Evolutionary conservation across 2,888 invertebrate species (phyloP).

Genomic region (Drosophila flavopinicola): DNA sequence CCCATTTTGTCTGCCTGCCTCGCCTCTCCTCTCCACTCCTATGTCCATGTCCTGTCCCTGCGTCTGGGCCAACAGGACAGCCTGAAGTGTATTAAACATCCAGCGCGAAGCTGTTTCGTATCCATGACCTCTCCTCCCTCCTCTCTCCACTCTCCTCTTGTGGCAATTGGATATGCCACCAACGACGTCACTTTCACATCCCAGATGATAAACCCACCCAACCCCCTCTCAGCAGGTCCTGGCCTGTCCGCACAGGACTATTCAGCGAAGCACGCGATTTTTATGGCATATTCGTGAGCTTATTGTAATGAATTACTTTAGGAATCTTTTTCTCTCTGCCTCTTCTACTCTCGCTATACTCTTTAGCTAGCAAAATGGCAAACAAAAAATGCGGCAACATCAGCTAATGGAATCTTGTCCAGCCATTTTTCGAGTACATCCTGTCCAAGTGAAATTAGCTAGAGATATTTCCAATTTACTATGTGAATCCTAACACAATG

Average conservation of each 20-base stretch:
- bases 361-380: background rate
- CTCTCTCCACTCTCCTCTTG: constrained; percentile 13
- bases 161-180: constrained; percentile 53
- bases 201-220: constrained; percentile 28
- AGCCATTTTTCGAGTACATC: background rate
- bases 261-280: constrained; percentile 67
- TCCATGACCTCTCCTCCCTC: constrained; percentile 18
- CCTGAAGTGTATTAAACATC: constrained; percentile 43
- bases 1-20: background rate
- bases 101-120: constrained; percentile 25
- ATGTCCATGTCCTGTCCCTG: background rate
- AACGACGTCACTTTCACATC: constrained; percentile 48
- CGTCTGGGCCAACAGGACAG: background rate
- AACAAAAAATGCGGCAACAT: too few species aligned
- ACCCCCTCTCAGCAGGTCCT: background rate
- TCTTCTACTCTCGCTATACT: background rate
- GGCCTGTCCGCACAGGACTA: constrained; percentile 18
- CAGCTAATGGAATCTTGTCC: background rate
- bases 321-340: constrained; percentile 33
- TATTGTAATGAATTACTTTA: constrained; percentile 83
- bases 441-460: too few species aligned
- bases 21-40: too few species aligned
- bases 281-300: constrained; percentile 83
- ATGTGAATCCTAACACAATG: too few species aligned
- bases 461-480: too few species aligned